Percentiles rank a stretch among this genome's conserved stretches.
Conservation (phyloP, 1,140 invertebrate genomes). For the Caenorhabditis tropicalis region DNA sequence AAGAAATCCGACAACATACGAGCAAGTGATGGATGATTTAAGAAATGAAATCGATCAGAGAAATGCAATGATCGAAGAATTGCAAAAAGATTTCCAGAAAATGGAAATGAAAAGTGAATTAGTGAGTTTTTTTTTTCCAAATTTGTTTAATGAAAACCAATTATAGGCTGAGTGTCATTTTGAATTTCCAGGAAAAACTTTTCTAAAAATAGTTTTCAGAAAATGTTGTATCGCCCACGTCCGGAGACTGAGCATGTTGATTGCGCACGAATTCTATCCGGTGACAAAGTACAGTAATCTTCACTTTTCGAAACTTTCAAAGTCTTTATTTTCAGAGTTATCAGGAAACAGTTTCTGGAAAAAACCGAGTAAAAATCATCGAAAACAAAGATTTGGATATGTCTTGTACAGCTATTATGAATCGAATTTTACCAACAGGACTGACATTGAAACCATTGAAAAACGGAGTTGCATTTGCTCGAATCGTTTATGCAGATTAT, state of each 20-base stretch:
- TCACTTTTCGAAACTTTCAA: neutral
- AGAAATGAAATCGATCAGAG: constrained; percentile 3
- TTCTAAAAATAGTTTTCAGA: neutral
- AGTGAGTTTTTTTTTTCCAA: neutral
- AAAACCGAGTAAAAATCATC: neutral
- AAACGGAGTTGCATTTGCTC: constrained; percentile 17
- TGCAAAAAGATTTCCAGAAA: neutral
- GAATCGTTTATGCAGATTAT: constrained; percentile 42
- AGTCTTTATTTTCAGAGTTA: neutral
- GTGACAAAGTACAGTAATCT: neutral
- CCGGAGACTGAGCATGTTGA: constrained; percentile 24
- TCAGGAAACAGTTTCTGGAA: neutral
- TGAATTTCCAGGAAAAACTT: too few relatives aligned
- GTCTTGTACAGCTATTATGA: constrained; percentile 5
- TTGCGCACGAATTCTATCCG: neutral
- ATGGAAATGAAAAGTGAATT: neutral
- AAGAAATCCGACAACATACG: neutral
- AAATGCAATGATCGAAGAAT: neutral
- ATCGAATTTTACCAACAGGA: neutral
- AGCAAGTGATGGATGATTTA: constrained; percentile 2
- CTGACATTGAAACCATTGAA: constrained; percentile 1
- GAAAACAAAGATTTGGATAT: neutral
- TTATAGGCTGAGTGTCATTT: too few relatives aligned
- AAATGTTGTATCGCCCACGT: neutral
- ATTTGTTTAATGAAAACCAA: neutral